Percentiles rank a stretch among this genome's conserved stretches.
Conservation (phyloP, 2,797 vertebrate genomes). For the Aeoliscus strigatus region DNA sequence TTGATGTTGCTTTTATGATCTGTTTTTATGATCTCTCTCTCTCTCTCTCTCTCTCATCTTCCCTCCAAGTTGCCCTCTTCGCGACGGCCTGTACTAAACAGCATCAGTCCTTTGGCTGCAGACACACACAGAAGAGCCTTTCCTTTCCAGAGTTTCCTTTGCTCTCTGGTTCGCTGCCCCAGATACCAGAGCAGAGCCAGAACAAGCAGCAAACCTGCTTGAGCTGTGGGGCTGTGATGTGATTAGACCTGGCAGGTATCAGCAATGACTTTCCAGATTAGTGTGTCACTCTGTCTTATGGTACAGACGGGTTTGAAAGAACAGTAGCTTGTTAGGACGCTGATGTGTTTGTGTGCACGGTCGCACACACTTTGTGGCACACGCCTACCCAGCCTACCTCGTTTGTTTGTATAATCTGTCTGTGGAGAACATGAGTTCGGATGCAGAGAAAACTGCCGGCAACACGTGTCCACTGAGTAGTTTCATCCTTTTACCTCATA, state of each 20-base stretch:
- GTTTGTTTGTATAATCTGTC: slow-evolving; percentile 13
- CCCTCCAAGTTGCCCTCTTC: slow-evolving; percentile 63
- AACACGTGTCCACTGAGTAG: too few species aligned
- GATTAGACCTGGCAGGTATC: slow-evolving; percentile 56
- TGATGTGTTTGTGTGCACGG: slow-evolving; percentile 5
- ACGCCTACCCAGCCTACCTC: slow-evolving; percentile 5
- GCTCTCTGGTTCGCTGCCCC: slow-evolving; percentile 43
- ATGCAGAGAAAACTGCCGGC: too few species aligned
- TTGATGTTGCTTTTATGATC: slow-evolving; percentile 61
- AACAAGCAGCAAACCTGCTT: slow-evolving; percentile 46
- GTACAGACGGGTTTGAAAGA: slow-evolving; percentile 10
- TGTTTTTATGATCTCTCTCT: slow-evolving; percentile 48
- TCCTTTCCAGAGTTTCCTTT: slow-evolving; percentile 42
- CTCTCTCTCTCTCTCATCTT: slow-evolving; percentile 9
- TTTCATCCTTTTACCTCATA: too few species aligned
- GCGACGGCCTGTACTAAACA: too few species aligned
- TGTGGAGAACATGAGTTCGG: too few species aligned
- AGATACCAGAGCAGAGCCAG: slow-evolving; percentile 55
- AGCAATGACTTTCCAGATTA: slow-evolving; percentile 40
- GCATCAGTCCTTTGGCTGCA: slow-evolving; percentile 62
- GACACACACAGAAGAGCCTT: slow-evolving; percentile 22
- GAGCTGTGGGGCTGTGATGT: slow-evolving; percentile 39
- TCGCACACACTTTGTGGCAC: slow-evolving; percentile 6
- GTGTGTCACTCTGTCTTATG: slow-evolving; percentile 23
- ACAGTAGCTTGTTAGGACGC: slow-evolving; percentile 14